Conservation (phyloP, 2,888 invertebrate genomes). For the Sericinus montela region DNA sequence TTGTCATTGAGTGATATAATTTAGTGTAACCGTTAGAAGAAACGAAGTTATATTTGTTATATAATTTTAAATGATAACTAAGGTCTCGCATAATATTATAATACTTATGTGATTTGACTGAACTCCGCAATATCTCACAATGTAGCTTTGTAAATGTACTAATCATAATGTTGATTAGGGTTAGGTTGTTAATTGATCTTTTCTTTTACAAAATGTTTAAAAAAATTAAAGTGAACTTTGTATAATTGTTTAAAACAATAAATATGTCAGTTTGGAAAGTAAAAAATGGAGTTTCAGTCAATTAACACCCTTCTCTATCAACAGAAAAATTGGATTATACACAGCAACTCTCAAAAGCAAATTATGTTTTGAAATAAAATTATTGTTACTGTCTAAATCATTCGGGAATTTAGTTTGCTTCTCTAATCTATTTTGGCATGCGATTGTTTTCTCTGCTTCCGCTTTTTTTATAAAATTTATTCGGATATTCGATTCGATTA, state of each 20-base stretch:
- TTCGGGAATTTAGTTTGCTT: constrained; percentile 44
- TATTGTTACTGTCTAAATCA: constrained; percentile 25
- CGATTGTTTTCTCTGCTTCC: constrained; percentile 21
- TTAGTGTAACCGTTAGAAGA: constrained; percentile 38
- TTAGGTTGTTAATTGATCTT: constrained; percentile 76
- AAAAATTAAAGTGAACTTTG: constrained; percentile 57
- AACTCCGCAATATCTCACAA: constrained; percentile 63
- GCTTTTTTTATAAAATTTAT: constrained; percentile 1
- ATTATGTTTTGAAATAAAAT: constrained; percentile 33
- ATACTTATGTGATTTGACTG: constrained; percentile 62
- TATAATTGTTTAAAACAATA: constrained; percentile 73
- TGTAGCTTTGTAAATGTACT: constrained; percentile 46
- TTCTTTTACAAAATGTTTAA: constrained; percentile 65
- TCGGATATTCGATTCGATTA: too few relatives aligned
- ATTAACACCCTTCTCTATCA: constrained; percentile 77
- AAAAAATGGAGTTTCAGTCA: constrained; percentile 78
- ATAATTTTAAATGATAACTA: constrained; percentile 31
- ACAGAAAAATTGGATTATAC: constrained; percentile 25
- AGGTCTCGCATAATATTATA: constrained; percentile 36
- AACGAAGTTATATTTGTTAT: constrained; percentile 34
- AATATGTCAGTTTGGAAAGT: constrained; percentile 69
- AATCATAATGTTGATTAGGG: constrained; percentile 61
- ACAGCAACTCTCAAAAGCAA: background rate
- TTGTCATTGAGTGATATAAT: constrained; percentile 67
- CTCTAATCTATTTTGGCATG: constrained; percentile 50